Conservation (phyloP, 2,888 invertebrate genomes). For the Hirtodrosophila trivittata region DNA sequence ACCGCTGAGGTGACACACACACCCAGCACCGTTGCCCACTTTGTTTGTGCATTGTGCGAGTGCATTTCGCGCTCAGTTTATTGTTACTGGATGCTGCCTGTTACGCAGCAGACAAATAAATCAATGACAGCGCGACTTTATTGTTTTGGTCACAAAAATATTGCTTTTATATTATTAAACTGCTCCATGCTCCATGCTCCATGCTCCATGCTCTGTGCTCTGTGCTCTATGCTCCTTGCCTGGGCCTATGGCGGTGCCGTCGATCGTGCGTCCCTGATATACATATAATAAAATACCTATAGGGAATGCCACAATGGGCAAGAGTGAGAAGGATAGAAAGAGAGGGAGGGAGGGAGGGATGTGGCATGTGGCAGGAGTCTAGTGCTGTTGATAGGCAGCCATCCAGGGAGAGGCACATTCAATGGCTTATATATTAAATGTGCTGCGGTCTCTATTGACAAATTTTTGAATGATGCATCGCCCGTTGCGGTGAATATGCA, state of each 20-base stretch:
- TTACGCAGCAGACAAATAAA: conserved; percentile 81
- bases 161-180: conserved; percentile 78
- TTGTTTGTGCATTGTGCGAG: conserved; percentile 64
- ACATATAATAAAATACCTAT: conserved; percentile 78
- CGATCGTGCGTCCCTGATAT: conserved; percentile 66
- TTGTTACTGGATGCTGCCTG: conserved; percentile 58
- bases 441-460: conserved; percentile 74
- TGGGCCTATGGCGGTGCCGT: conserved; percentile 22
- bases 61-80: conserved; percentile 77
- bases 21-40: conserved; percentile 21
- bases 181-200: conserved; percentile 1
- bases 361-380: not conserved
- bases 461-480: conserved; percentile 74
- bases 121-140: conserved; percentile 81
- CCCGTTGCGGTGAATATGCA: conserved; percentile 60
- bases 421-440: conserved; percentile 62
- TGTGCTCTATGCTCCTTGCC: conserved; percentile 22
- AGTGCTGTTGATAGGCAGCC: conserved; percentile 36
- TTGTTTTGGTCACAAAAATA: conserved; percentile 80
- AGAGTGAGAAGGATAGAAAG: not conserved
- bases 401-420: conserved; percentile 22
- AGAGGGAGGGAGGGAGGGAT: conserved; percentile 1
- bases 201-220: conserved; percentile 10
- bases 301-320: conserved; percentile 43
- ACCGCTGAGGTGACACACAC: conserved; percentile 63